Conservation (phyloP, 2,888 invertebrate genomes). For the Drosophila pseudotalamancana region DNA sequence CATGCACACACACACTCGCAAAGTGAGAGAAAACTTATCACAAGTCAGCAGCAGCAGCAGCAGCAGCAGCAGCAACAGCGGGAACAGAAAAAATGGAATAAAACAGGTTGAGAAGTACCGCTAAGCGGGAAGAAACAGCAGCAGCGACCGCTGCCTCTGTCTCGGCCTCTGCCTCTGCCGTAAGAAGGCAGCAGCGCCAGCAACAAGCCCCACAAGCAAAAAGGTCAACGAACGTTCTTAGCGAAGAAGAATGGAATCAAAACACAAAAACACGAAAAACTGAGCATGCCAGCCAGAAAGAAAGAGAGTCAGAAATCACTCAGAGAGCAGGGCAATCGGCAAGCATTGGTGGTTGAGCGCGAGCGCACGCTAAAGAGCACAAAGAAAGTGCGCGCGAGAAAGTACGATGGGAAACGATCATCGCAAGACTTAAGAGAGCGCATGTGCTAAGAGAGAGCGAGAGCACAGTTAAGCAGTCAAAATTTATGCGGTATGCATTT, state of each 20-base stretch:
- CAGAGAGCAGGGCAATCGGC: slow-evolving; percentile 2
- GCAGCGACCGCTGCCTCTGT: slow-evolving; percentile 2
- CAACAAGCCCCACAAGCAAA: slow-evolving; percentile 58
- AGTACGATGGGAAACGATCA: slow-evolving; percentile 30
- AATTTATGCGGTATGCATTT: slow-evolving; percentile 56
- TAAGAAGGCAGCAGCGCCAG: slow-evolving; percentile 29
- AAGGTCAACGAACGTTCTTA: slow-evolving; percentile 84
- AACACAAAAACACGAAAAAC: slow-evolving; percentile 81
- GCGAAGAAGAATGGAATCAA: slow-evolving; percentile 83
- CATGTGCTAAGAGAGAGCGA: not conserved
- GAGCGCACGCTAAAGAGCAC: slow-evolving; percentile 23
- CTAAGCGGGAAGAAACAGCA: slow-evolving; percentile 65
- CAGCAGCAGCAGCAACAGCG: slow-evolving; percentile 11
- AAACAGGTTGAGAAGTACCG: slow-evolving; percentile 80
- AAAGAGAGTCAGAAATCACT: slow-evolving; percentile 33
- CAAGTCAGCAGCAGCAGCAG: slow-evolving; percentile 54
- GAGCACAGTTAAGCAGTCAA: slow-evolving; percentile 29
- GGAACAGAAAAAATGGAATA: slow-evolving; percentile 48
- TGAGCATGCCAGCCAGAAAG: slow-evolving; percentile 45
- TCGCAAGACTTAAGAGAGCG: not conserved
- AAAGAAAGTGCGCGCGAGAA: slow-evolving; percentile 45
- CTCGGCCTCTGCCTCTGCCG: slow-evolving; percentile 7
- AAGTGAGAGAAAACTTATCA: slow-evolving; percentile 52
- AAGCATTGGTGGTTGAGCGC: not conserved
- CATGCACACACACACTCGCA: slow-evolving; percentile 7